A percentile compares a stretch with the other conserved stretches of the same genome.
These are phyloP conservation scores for Tipula unca DNA, from an alignment of 2,888 invertebrate species.

Conservation along the genomic window DNA sequence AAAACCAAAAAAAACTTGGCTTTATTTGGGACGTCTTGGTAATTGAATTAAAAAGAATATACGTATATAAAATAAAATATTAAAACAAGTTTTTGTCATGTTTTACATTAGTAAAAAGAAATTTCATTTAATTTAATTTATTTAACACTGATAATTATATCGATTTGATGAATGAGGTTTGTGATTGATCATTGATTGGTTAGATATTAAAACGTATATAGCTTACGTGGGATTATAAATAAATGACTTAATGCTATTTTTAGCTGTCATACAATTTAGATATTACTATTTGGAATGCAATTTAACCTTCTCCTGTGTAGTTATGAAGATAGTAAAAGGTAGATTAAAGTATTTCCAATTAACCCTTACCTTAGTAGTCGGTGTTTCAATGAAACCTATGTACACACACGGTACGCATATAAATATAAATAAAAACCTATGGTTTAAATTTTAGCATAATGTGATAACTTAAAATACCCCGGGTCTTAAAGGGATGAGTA, in stretches of 20 bases:
- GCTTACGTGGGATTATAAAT: not conserved
- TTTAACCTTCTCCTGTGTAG: not conserved
- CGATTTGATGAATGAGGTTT: not conserved
- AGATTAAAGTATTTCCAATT: not conserved
- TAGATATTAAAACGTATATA: not conserved
- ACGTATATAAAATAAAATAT: not conserved
- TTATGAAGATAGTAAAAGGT: not conserved
- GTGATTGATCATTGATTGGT: not conserved
- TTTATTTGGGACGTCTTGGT: not conserved
- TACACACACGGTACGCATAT: no score
- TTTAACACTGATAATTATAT: not conserved
- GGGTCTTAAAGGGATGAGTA: no score
- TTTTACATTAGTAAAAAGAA: not conserved
- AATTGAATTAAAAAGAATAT: not conserved
- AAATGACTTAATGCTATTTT: not conserved
- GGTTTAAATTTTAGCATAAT: no score
- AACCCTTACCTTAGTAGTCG: not conserved
- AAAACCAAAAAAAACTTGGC: not conserved
- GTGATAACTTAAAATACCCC: no score
- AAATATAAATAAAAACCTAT: no score
- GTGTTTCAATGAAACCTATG: not conserved
- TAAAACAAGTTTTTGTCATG: not conserved
- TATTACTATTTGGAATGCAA: not conserved
- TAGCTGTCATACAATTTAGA: not conserved
- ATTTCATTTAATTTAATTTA: not conserved